Evolutionary conservation across 2,113 vertebrate species (phyloP).

Genomic region (Climacteris rufus): DNA sequence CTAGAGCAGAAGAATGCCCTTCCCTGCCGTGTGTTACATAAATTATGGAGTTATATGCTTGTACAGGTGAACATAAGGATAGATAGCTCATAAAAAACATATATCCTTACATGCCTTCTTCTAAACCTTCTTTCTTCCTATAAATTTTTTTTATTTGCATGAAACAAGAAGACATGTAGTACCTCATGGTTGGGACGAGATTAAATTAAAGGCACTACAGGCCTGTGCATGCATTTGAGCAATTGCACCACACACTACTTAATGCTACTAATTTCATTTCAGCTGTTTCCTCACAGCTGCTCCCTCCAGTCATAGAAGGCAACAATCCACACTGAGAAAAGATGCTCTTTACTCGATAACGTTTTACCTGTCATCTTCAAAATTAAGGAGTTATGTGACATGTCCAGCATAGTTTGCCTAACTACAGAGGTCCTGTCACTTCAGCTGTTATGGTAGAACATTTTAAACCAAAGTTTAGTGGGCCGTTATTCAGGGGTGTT

Average conservation of each 20-base stretch:
- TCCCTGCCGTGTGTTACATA: neutral
- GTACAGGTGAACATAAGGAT: neutral
- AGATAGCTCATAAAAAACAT: neutral
- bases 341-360: neutral
- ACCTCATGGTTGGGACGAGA: fast-evolving
- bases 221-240: neutral
- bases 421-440: neutral
- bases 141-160: neutral
- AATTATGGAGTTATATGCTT: neutral
- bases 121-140: neutral
- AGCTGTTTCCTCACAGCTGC: neutral
- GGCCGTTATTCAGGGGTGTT: neutral
- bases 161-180: neutral
- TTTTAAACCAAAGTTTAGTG: neutral
- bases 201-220: neutral
- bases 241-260: neutral
- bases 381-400: neutral
- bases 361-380: neutral
- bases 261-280: neutral
- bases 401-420: neutral
- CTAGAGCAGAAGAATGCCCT: neutral
- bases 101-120: neutral
- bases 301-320: neutral
- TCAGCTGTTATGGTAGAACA: neutral
- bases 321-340: neutral